Conservation (phyloP, 1,140 invertebrate species). For the Neodiprion fabricii region DNA sequence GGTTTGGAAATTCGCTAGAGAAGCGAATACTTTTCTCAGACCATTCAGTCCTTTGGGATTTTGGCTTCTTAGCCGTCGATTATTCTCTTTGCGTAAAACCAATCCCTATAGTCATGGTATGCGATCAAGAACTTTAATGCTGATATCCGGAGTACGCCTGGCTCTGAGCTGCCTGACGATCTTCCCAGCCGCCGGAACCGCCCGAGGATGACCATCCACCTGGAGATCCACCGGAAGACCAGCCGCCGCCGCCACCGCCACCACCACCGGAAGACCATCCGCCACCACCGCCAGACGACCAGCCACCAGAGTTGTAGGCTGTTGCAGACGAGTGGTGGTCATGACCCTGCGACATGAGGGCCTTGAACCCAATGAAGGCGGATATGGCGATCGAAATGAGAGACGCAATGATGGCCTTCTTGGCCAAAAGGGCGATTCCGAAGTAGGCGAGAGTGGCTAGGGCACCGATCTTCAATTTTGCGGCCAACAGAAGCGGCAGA, state of each 20-base stretch:
- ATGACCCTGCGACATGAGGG: constrained; percentile 56
- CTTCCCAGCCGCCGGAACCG: constrained; percentile 44
- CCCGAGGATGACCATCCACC: constrained; percentile 52
- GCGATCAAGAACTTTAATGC: constrained; percentile 26
- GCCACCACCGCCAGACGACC: constrained; percentile 42
- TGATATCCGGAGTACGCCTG: constrained; percentile 51
- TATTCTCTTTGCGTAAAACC: neutral
- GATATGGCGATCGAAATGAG: constrained; percentile 70
- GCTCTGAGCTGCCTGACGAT: constrained; percentile 37
- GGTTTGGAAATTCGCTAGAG: neutral
- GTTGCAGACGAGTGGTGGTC: constrained; percentile 44
- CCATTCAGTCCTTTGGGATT: neutral
- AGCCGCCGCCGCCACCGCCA: constrained; percentile 31
- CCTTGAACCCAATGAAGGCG: constrained; percentile 64
- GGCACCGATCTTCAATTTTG: constrained; percentile 68
- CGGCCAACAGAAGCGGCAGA: constrained; percentile 65
- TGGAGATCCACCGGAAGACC: constrained; percentile 7
- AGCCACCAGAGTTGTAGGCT: constrained; percentile 45
- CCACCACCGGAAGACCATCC: constrained; percentile 47
- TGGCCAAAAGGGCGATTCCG: constrained; percentile 68
- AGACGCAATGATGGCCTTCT: constrained; percentile 70
- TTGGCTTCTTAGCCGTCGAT: neutral
- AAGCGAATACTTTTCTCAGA: too few species aligned
- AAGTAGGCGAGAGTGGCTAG: constrained; percentile 66
- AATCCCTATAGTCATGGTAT: constrained; percentile 21